Evolutionary conservation across 30 jellyfish, hydroid and myxozoan genomes (phyloP).

Genomic region (Hydractinia symbiolongicarpus): DNA sequence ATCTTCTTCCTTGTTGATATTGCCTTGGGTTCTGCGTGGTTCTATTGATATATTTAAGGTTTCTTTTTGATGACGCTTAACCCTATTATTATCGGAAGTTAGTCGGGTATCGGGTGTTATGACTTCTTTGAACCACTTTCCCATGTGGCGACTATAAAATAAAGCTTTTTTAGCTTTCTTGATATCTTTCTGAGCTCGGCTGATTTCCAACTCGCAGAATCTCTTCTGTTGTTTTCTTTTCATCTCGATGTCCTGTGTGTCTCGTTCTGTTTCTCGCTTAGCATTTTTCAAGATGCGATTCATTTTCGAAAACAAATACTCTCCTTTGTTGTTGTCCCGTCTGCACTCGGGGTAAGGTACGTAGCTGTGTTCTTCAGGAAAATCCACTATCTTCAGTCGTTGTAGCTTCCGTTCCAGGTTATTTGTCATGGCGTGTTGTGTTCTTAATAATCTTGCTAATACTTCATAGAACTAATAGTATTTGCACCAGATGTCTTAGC

Average conservation of each 20-base stretch:
- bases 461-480: too few relatives aligned
- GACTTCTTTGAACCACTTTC: background rate
- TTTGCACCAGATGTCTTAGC: too few relatives aligned
- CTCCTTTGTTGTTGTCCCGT: background rate
- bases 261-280: background rate
- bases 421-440: too few relatives aligned
- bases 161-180: background rate
- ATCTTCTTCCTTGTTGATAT: too few relatives aligned
- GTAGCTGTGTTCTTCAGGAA: background rate
- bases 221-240: background rate
- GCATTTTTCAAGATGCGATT: constrained; percentile 14
- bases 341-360: constrained; percentile 14
- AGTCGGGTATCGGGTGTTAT: background rate
- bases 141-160: constrained; percentile 16
- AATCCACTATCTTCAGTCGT: background rate
- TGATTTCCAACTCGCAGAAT: background rate
- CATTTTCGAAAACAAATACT: constrained; percentile 1
- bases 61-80: too few relatives aligned
- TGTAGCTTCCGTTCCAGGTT: background rate
- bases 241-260: background rate
- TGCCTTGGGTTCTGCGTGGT: too few relatives aligned
- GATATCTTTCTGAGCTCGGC: background rate
- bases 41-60: too few relatives aligned
- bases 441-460: too few relatives aligned
- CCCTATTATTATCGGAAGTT: too few relatives aligned